Conservation (phyloP, 2,888 invertebrate genomes). For the Amiota minor region DNA sequence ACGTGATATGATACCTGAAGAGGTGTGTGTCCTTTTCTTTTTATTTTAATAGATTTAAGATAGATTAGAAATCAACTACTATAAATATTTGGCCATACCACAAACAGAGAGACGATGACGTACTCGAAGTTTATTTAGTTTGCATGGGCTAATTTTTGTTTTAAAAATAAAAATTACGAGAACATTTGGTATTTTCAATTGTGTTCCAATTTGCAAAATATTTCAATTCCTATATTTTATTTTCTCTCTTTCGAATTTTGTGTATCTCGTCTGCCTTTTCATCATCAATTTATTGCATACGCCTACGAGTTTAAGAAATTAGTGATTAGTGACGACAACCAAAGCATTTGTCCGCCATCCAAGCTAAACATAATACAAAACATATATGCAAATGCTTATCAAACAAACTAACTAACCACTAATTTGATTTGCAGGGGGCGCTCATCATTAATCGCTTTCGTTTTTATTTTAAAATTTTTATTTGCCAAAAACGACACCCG, state of each 20-base stretch:
- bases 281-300: background rate
- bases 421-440: too few relatives aligned
- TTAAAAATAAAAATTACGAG: conserved; percentile 39
- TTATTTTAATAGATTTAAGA: background rate
- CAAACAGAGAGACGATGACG: too few relatives aligned
- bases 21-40: conserved; percentile 75
- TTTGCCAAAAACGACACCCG: too few relatives aligned
- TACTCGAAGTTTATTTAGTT: background rate
- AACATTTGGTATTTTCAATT: background rate
- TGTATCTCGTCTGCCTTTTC: background rate
- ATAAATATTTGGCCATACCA: too few relatives aligned
- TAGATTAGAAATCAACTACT: background rate
- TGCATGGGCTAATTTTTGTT: conserved; percentile 24
- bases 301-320: background rate
- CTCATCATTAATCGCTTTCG: too few relatives aligned
- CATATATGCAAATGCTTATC: too few relatives aligned
- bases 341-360: too few relatives aligned
- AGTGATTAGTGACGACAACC: too few relatives aligned
- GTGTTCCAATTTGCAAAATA: conserved; percentile 3
- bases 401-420: too few relatives aligned
- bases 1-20: conserved; percentile 93
- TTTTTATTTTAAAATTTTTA: too few relatives aligned
- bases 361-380: too few relatives aligned
- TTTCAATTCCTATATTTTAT: conserved; percentile 1
- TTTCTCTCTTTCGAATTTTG: background rate